These are phyloP conservation scores for Poecilobothrus nobilitatus DNA, from an alignment of 2,888 invertebrate genomes.

Conservation along the genomic window DNA sequence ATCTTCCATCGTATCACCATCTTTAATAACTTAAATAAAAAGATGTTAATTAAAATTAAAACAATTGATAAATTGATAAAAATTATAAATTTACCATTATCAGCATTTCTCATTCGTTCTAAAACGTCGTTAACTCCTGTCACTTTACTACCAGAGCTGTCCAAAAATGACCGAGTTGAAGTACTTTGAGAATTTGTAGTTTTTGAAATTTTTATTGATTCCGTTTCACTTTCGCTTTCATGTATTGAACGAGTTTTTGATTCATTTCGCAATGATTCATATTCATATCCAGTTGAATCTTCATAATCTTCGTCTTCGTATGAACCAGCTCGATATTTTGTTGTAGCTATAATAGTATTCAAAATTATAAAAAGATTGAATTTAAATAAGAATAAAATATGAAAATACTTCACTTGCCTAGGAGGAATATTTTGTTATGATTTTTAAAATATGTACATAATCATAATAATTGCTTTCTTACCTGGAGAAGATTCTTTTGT, in stretches of 20 bases:
- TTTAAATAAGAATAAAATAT: slow-evolving; percentile 13
- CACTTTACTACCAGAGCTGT: slow-evolving; percentile 57
- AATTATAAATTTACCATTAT: slow-evolving; percentile 47
- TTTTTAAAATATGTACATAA: too few species aligned
- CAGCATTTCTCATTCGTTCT: slow-evolving; percentile 68
- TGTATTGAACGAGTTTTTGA: slow-evolving; percentile 21
- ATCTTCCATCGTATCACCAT: slow-evolving; percentile 60
- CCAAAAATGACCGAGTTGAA: slow-evolving; percentile 56
- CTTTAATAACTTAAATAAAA: slow-evolving; percentile 48
- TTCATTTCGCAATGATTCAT: slow-evolving; percentile 27
- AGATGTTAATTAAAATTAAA: slow-evolving; percentile 12
- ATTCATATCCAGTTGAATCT: slow-evolving; percentile 22
- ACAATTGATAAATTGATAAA: neutral
- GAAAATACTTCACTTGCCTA: too few species aligned
- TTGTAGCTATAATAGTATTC: slow-evolving; percentile 16
- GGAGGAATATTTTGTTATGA: too few species aligned
- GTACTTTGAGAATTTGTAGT: slow-evolving; percentile 22
- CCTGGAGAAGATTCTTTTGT: slow-evolving; percentile 35
- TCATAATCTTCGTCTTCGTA: slow-evolving; percentile 21
- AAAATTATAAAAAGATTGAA: slow-evolving; percentile 19
- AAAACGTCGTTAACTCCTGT: slow-evolving; percentile 68
- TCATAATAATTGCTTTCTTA: slow-evolving; percentile 14
- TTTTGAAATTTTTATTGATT: slow-evolving; percentile 27
- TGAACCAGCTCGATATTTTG: neutral
- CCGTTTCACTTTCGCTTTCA: slow-evolving; percentile 33